A percentile compares a stretch with the other conserved stretches of the same genome.
phyloP scores from a whole-genome alignment of 2,113 vertebrate genomes.

The Psilopsiagon aymara region DNA sequence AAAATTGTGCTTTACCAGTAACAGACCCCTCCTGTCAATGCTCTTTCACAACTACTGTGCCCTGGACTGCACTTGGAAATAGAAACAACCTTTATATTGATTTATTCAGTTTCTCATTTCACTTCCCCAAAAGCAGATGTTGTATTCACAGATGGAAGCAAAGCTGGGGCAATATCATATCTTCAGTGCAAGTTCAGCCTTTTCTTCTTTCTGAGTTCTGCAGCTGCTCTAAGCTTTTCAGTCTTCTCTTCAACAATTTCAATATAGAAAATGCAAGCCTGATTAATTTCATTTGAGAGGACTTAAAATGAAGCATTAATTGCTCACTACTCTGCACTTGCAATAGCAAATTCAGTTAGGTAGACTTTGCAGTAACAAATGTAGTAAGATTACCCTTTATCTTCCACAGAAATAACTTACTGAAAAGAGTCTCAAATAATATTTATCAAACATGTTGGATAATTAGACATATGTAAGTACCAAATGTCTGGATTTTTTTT shows the following conservation, averaged over 20 bases:
- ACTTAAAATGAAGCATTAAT: conserved; percentile 40
- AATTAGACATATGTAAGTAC: conserved; percentile 54
- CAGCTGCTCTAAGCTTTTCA: conserved; percentile 62
- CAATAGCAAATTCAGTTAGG: conserved; percentile 56
- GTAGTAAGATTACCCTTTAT: conserved; percentile 59
- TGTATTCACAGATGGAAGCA: conserved; percentile 55
- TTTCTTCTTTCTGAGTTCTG: conserved; percentile 43
- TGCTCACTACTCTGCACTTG: conserved; percentile 38
- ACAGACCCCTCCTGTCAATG: not conserved
- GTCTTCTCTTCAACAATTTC: conserved; percentile 36
- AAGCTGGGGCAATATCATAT: conserved; percentile 12
- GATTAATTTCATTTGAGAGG: conserved; percentile 60
- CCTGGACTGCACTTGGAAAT: conserved; percentile 24
- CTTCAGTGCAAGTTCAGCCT: conserved; percentile 48
- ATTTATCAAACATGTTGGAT: conserved; percentile 57
- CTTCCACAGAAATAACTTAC: conserved; percentile 51
- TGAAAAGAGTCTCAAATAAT: conserved; percentile 37
- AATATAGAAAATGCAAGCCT: conserved; percentile 56
- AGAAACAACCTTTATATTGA: conserved; percentile 30
- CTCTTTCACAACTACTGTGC: conserved; percentile 8
- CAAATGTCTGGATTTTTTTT: conserved; percentile 50
- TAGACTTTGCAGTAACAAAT: conserved; percentile 54
- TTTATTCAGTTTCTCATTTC: conserved; percentile 49
- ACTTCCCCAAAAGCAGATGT: conserved; percentile 61
- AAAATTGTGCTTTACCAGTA: not conserved